Evolutionary conservation across 2,888 invertebrate genomes (phyloP).

Genomic region (Drosophila leonis): DNA sequence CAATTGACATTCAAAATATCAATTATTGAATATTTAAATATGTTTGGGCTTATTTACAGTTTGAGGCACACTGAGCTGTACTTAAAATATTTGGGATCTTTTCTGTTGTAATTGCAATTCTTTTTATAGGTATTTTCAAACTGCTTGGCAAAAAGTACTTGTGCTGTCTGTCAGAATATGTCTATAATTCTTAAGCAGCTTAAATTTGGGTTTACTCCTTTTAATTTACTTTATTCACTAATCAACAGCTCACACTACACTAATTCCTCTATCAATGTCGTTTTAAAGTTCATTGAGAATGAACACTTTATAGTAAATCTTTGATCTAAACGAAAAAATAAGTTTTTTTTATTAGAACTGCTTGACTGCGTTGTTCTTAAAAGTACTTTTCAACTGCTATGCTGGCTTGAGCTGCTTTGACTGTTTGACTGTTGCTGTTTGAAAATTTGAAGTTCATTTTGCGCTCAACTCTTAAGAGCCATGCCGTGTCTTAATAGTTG

Average conservation of each 20-base stretch:
- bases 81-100: not conserved
- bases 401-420: not conserved
- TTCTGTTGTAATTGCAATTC: not conserved
- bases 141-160: not conserved
- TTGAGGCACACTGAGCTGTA: not conserved
- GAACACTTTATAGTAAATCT: too few relatives aligned
- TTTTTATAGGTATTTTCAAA: not conserved
- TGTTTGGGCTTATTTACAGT: not conserved
- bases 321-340: too few relatives aligned
- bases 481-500: slow-evolving; percentile 1
- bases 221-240: too few relatives aligned
- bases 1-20: not conserved
- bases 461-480: not conserved
- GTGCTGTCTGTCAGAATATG: not conserved
- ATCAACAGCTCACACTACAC: too few relatives aligned
- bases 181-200: not conserved
- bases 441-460: not conserved
- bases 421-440: not conserved
- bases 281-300: too few relatives aligned
- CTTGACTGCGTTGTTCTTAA: not conserved
- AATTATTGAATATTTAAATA: not conserved
- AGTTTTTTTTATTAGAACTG: not conserved
- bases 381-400: not conserved
- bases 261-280: too few relatives aligned
- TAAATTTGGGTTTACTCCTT: not conserved